Conservation (phyloP, 2,888 invertebrate genomes). For the Caenorhabditis drosophilae region DNA sequence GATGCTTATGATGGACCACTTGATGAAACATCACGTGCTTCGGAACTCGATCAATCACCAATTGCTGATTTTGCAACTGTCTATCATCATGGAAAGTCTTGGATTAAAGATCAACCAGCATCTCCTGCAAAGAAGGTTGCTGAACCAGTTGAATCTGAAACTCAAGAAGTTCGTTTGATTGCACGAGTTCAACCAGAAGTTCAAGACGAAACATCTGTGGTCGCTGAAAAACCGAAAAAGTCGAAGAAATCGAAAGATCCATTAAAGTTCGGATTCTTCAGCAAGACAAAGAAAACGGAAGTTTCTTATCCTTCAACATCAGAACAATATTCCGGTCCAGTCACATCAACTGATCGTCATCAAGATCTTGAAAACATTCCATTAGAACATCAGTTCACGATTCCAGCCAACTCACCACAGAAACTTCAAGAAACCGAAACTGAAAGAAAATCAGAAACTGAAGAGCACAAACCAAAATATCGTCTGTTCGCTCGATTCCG, state of each 20-base stretch:
- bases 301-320: background rate
- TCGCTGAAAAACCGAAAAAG: background rate
- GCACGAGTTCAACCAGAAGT: slow-evolving; percentile 20
- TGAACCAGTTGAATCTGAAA: slow-evolving; percentile 16
- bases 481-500: slow-evolving; percentile 21
- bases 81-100: slow-evolving; percentile 33
- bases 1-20: slow-evolving; percentile 24
- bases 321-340: background rate
- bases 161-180: slow-evolving; percentile 25
- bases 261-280: slow-evolving; percentile 8
- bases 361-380: slow-evolving; percentile 16
- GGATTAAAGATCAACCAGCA: slow-evolving; percentile 12
- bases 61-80: slow-evolving; percentile 27
- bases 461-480: background rate
- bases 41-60: slow-evolving; percentile 26
- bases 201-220: background rate
- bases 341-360: slow-evolving; percentile 4
- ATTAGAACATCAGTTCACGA: background rate
- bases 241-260: background rate
- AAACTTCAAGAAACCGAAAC: background rate
- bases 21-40: slow-evolving; percentile 6
- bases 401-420: background rate
- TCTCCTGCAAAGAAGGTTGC: slow-evolving; percentile 19
- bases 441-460: background rate
- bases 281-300: background rate